Evolutionary conservation across 37 sponge, comb jelly and placozoan species (phyloP).

Genomic region (Crambe crambe): DNA sequence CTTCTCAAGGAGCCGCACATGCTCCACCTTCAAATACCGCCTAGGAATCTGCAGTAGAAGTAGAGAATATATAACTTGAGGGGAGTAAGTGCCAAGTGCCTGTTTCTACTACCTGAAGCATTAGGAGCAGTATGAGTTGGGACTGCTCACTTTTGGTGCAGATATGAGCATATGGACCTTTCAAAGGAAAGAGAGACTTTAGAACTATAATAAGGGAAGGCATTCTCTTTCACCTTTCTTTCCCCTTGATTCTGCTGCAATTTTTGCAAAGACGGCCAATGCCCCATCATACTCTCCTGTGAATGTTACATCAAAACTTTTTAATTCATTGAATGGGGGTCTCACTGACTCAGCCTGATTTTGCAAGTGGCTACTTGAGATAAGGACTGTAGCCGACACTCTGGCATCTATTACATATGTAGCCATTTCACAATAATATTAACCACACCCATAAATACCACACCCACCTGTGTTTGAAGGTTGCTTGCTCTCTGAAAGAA

Average conservation of each 20-base stretch:
- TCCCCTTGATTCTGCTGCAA: conserved; percentile 30
- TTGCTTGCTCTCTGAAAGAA: conserved; percentile 59
- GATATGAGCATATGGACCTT: conserved; percentile 28
- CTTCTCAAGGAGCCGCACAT: background rate
- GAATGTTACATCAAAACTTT: no score
- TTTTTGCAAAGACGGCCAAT: conserved; percentile 16
- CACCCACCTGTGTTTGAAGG: conserved; percentile 22
- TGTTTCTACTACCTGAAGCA: conserved; percentile 38
- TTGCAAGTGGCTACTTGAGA: conserved; percentile 54
- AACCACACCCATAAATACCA: background rate
- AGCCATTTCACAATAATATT: background rate
- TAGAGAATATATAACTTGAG: background rate
- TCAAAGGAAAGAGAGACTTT: no score
- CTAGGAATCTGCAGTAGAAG: conserved; percentile 18
- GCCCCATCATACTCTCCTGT: conserved; percentile 63
- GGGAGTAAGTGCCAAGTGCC: background rate
- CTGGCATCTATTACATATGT: conserved; percentile 29
- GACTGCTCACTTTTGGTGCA: conserved; percentile 21
- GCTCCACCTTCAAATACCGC: conserved; percentile 19
- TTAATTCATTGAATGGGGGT: no score
- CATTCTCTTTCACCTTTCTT: conserved; percentile 29
- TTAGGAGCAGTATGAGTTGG: conserved; percentile 53
- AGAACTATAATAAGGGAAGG: background rate
- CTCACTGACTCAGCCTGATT: conserved; percentile 44
- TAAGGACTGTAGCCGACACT: conserved; percentile 52